Evolutionary conservation across 2,888 invertebrate species (phyloP), one percentile per base, ranked within the genome.

Genomic region (Calameuta pallipes): DNA sequence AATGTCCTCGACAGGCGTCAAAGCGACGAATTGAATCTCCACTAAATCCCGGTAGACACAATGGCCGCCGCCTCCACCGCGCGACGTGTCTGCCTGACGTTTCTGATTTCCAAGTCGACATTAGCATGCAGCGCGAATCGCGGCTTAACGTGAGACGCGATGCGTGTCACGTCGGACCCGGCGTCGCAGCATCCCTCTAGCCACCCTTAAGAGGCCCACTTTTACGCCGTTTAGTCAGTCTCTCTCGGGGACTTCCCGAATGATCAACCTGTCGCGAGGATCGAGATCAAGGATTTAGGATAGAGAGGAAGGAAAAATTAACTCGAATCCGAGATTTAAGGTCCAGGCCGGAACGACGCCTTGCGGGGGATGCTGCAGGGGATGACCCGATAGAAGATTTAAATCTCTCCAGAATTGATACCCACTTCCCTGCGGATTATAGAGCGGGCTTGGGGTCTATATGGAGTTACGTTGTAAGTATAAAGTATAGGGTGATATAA

Each of bases 51-150:
- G 83, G 84, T 84, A 85, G 87, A 81, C 85, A 69, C 74, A 76
- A 75, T 74, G 69, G 73, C 79, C 34, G 78, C 81, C 80, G 81
- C 2, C 11, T 11, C 34, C 34, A 1, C 36, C 36, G 36, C 81
- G 81, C 81, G 86, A 80, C 84, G 85, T 85, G 78, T 84, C 83
- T 81, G 82, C 86, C 89, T 88, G 89, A 88, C 89, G 85, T 87
- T 88, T 87, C 87, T 87, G 89, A 89, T 89, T 89, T 89, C 82
- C 83, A 79, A 81, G 78, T 76, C 78, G 79, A 83, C 87, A 90
- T 89, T 90, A 89, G 90, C 89, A 89, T 90, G 90, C 90, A 82
- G 81, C 83, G 85, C 81, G 85, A 83, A 85, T 83, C 85, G 83
- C 84, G 80, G 79, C 80, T 76, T 70, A 71, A 83, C 83, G 85